phyloP scores from a whole-genome alignment of 2,888 invertebrate species.

The Perithous albicinctus region DNA sequence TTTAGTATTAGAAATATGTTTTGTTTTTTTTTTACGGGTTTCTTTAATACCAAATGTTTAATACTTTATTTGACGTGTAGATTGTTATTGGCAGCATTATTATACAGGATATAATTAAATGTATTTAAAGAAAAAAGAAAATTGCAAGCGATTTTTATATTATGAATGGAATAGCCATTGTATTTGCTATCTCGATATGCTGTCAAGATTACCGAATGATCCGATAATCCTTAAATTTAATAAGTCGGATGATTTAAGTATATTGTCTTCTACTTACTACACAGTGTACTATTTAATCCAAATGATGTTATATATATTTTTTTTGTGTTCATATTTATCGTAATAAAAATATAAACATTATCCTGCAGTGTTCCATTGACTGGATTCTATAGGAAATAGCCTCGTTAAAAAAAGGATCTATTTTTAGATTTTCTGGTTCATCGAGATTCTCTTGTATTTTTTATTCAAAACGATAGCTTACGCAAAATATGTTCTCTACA shows the following conservation, averaged over 20 bases:
- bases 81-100: constrained; percentile 13
- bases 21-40: constrained; percentile 43
- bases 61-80: constrained; percentile 33
- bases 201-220: constrained; percentile 15
- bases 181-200: constrained; percentile 5
- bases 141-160: constrained; percentile 5
- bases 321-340: neutral
- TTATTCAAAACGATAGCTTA: no score
- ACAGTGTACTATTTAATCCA: neutral
- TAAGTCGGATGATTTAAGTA: neutral
- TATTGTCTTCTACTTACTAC: constrained; percentile 12
- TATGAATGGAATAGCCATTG: neutral
- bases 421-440: no score
- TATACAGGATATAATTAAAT: neutral
- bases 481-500: no score
- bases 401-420: no score
- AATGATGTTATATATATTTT: constrained; percentile 17
- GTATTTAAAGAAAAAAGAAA: neutral
- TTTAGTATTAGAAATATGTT: constrained; percentile 8
- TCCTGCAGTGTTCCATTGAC: neutral
- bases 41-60: constrained; percentile 31
- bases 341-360: constrained; percentile 24
- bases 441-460: no score
- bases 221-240: constrained; percentile 5
- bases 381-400: no score